Conservation (phyloP, 2,888 invertebrate genomes). For the Eristalis tenax region DNA sequence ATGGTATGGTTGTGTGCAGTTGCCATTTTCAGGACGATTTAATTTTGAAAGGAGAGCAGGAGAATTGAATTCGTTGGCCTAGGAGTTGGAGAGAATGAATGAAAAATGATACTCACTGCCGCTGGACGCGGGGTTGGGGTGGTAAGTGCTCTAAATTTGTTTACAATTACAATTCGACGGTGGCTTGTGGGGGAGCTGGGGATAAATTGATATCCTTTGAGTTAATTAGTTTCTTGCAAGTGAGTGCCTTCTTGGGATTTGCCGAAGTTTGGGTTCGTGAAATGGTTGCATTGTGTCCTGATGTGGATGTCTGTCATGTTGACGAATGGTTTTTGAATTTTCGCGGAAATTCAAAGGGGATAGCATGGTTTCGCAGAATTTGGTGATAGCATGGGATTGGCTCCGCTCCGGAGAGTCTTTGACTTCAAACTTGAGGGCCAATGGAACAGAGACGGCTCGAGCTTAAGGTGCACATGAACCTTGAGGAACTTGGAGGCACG, state of each 20-base stretch:
- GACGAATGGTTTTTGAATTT: neutral
- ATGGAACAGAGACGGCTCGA: too few relatives aligned
- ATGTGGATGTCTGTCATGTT: neutral
- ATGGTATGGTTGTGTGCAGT: slow-evolving; percentile 32
- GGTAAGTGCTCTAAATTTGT: slow-evolving; percentile 50
- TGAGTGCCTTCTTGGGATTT: neutral
- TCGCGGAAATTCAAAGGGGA: neutral
- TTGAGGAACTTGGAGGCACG: too few relatives aligned
- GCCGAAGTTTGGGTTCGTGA: neutral
- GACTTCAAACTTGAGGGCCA: too few relatives aligned
- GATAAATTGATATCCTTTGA: slow-evolving; percentile 40
- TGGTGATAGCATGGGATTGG: too few relatives aligned
- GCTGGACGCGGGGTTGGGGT: neutral
- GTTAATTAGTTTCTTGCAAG: slow-evolving; percentile 52
- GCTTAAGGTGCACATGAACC: too few relatives aligned
- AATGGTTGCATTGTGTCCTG: neutral
- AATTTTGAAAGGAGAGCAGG: slow-evolving; percentile 34
- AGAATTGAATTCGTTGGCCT: slow-evolving; percentile 50
- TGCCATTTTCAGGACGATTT: slow-evolving; percentile 70
- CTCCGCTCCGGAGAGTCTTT: too few relatives aligned
- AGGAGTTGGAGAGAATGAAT: slow-evolving; percentile 60
- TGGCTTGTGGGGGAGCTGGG: neutral
- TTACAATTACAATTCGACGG: slow-evolving; percentile 45
- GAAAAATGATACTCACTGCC: slow-evolving; percentile 55
- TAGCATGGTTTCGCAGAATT: too few relatives aligned